These are phyloP conservation scores for Acronicta aceris DNA, from an alignment of 2,888 invertebrate genomes.

Conservation along the genomic window DNA sequence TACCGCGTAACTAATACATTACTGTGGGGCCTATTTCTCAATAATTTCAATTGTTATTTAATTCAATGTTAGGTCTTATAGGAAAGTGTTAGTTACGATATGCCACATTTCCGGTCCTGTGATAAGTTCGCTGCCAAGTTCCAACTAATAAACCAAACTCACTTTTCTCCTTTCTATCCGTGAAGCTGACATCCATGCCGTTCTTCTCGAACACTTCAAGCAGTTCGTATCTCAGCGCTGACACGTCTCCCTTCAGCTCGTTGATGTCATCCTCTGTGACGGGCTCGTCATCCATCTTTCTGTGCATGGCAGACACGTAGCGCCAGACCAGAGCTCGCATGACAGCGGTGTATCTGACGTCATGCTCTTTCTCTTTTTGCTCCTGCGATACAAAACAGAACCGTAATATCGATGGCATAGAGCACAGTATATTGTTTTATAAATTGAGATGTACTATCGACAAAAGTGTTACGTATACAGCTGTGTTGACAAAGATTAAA, in stretches of 20 bases:
- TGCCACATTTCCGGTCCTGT: too few species aligned
- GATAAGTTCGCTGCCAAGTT: too few species aligned
- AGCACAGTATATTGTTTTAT: too few species aligned
- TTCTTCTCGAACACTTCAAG: conserved; percentile 96
- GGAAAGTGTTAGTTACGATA: too few species aligned
- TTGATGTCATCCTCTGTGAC: conserved; percentile 98
- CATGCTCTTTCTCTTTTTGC: conserved; percentile 91
- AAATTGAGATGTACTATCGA: too few species aligned
- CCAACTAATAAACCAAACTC: conserved; percentile 58
- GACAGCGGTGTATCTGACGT: conserved; percentile 93
- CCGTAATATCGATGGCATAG: too few species aligned
- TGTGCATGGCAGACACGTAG: conserved; percentile 96
- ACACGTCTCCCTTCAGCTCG: conserved; percentile 98
- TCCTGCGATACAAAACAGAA: conserved; percentile 71
- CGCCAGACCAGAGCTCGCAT: conserved; percentile 97
- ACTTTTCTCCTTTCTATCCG: conserved; percentile 93
- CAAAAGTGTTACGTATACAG: too few species aligned
- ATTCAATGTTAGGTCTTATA: too few species aligned
- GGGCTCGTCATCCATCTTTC: conserved; percentile 94
- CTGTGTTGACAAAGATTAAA: too few species aligned
- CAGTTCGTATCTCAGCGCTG: conserved; percentile 96
- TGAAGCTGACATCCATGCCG: conserved; percentile 95
- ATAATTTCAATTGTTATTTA: too few species aligned
- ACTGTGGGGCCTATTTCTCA: too few species aligned
- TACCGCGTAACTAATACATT: too few species aligned